These are phyloP conservation scores for Syngnathus scovelli DNA, from an alignment of 2,113 vertebrate species.

Conservation along the genomic window DNA sequence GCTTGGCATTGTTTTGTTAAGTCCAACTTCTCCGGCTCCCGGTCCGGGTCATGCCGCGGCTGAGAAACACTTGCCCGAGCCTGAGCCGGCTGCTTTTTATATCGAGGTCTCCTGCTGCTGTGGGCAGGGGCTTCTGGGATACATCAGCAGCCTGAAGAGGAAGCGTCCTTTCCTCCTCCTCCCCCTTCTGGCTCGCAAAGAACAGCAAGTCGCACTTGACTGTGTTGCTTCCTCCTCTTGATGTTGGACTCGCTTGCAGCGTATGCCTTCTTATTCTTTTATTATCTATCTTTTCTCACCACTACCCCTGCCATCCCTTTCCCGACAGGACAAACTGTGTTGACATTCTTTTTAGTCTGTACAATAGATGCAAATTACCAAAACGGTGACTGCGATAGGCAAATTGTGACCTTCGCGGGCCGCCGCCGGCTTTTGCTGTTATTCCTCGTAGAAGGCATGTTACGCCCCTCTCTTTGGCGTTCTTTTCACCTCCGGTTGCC, in stretches of 20 bases:
- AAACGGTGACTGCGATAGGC: conserved; percentile 42
- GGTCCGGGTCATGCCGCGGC: conserved; percentile 61
- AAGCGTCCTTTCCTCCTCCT: conserved; percentile 59
- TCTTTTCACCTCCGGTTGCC: not conserved
- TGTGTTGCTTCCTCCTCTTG: conserved; percentile 31
- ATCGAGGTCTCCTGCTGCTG: conserved; percentile 51
- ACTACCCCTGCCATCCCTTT: conserved; percentile 14
- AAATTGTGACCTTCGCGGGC: conserved; percentile 48
- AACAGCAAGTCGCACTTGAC: conserved; percentile 35
- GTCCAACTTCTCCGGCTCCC: conserved; percentile 47
- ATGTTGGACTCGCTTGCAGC: conserved; percentile 37
- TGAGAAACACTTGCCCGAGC: conserved; percentile 61
- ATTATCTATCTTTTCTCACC: conserved; percentile 8
- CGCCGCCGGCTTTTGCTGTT: not conserved
- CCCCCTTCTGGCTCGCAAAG: conserved; percentile 43
- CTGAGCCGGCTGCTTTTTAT: conserved; percentile 48
- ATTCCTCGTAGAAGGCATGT: not conserved
- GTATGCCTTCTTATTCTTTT: conserved; percentile 25
- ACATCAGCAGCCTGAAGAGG: conserved; percentile 60
- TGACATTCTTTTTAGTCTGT: conserved; percentile 37
- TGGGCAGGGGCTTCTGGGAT: conserved; percentile 45
- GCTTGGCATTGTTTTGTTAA: conserved; percentile 76
- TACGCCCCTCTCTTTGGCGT: no score
- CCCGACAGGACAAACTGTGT: conserved; percentile 20
- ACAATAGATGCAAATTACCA: conserved; percentile 58